Percentiles rank a stretch among this genome's conserved stretches.
Evolutionary conservation across 2,113 vertebrate genomes (phyloP).

Genomic region (Albula goreensis): DNA sequence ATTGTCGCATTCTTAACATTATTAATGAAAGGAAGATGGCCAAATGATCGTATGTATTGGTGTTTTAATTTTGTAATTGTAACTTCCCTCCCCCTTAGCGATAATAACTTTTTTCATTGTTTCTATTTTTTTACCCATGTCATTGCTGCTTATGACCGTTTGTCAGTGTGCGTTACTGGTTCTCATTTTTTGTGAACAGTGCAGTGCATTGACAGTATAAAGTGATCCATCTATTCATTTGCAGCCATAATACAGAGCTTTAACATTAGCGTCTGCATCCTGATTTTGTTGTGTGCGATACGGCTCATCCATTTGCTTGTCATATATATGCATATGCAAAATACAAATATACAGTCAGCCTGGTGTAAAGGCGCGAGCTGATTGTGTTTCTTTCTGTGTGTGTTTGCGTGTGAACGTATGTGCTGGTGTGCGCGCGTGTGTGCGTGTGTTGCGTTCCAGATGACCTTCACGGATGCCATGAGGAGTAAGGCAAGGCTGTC

Average conservation of each 20-base stretch:
- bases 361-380: background rate
- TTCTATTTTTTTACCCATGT: constrained; percentile 12
- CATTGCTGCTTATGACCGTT: constrained; percentile 28
- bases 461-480: constrained; percentile 92
- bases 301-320: constrained; percentile 45
- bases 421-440: constrained; percentile 1
- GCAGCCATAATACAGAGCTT: constrained; percentile 7
- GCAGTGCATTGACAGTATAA: background rate
- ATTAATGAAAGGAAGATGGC: constrained; percentile 86
- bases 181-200: too few relatives aligned
- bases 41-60: constrained; percentile 75
- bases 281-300: background rate
- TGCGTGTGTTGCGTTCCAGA: constrained; percentile 76
- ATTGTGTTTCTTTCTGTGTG: constrained; percentile 17
- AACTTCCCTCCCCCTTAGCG: constrained; percentile 62
- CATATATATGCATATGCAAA: background rate
- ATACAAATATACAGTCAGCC: background rate
- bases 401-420: constrained; percentile 12
- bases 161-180: constrained; percentile 21
- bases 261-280: constrained; percentile 2
- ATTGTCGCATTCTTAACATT: constrained; percentile 79
- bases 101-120: constrained; percentile 16
- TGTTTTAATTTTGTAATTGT: constrained; percentile 68
- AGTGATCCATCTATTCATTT: constrained; percentile 8
- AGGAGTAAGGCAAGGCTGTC: constrained; percentile 94